Conservation (phyloP, 2,888 invertebrate genomes). For the Tiliacea aurago region DNA sequence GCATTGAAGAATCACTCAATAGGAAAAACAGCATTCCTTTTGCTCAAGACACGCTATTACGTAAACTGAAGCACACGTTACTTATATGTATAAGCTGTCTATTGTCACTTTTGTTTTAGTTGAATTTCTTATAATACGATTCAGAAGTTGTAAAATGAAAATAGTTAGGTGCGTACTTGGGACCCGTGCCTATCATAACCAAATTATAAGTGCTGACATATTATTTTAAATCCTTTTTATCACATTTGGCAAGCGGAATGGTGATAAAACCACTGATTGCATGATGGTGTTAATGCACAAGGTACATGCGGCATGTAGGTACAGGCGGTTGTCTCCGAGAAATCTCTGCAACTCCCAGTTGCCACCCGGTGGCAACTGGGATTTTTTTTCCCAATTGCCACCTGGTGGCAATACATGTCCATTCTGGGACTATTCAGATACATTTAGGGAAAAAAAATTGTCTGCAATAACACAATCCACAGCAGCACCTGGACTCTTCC, state of each 20-base stretch:
- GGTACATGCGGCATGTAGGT: not conserved
- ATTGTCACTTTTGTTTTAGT: constrained; percentile 17
- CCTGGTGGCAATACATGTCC: no score
- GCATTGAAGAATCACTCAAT: constrained; percentile 55
- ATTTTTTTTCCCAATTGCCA: no score
- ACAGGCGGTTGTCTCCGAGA: not conserved
- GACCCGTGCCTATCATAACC: not conserved
- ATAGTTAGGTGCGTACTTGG: not conserved
- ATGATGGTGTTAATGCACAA: not conserved
- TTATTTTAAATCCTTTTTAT: not conserved
- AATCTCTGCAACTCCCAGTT: no score
- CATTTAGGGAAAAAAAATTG: not conserved
- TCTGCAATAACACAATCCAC: not conserved
- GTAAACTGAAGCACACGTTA: constrained; percentile 52
- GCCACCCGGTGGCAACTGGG: no score
- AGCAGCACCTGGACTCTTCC: not conserved
- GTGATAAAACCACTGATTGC: not conserved
- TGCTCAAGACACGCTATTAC: constrained; percentile 65
- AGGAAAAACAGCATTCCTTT: constrained; percentile 69
- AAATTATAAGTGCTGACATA: not conserved
- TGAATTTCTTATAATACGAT: not conserved
- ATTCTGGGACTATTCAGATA: no score
- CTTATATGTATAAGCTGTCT: constrained; percentile 24
- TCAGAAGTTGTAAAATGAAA: not conserved
- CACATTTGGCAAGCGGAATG: not conserved